phyloP scores from a whole-genome alignment of 2,113 vertebrate species.

The Promerops cafer region DNA sequence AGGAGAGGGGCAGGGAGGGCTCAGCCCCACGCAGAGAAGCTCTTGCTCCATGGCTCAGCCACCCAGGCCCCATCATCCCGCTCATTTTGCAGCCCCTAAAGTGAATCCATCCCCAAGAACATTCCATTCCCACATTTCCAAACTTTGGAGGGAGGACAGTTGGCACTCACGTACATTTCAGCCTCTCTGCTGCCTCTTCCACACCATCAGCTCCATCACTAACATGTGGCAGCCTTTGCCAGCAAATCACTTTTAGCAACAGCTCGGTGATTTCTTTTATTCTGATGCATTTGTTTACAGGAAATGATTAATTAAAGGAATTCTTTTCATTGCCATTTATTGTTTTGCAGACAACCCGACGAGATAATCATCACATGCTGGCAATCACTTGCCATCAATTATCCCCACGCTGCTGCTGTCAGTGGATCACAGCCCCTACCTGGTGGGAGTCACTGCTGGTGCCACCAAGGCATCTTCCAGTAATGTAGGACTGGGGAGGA shows the following conservation, averaged over 20 bases:
- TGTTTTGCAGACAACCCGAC: conserved; percentile 38
- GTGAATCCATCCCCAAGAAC: not conserved
- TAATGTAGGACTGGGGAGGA: not conserved
- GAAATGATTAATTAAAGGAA: conserved; percentile 54
- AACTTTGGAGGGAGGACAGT: not conserved
- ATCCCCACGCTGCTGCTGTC: not conserved
- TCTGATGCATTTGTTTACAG: conserved; percentile 43
- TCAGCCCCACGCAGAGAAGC: not conserved
- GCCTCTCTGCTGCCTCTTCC: not conserved
- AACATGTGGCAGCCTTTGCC: not conserved
- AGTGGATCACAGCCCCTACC: conserved; percentile 36
- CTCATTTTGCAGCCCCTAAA: not conserved
- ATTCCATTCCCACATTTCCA: not conserved
- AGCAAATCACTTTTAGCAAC: not conserved
- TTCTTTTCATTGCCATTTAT: conserved; percentile 20
- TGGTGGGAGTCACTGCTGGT: conserved; percentile 45
- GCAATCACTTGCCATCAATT: conserved; percentile 52
- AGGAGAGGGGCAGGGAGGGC: not conserved
- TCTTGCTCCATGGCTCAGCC: not conserved
- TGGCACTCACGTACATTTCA: not conserved
- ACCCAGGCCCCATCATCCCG: fast-evolving
- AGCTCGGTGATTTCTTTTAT: not conserved
- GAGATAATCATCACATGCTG: conserved; percentile 57
- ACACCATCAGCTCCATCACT: not conserved
- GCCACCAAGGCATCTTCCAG: conserved; percentile 39